Evolutionary conservation across 2,113 vertebrate species (phyloP).

Genomic region (Siniperca chuatsi): DNA sequence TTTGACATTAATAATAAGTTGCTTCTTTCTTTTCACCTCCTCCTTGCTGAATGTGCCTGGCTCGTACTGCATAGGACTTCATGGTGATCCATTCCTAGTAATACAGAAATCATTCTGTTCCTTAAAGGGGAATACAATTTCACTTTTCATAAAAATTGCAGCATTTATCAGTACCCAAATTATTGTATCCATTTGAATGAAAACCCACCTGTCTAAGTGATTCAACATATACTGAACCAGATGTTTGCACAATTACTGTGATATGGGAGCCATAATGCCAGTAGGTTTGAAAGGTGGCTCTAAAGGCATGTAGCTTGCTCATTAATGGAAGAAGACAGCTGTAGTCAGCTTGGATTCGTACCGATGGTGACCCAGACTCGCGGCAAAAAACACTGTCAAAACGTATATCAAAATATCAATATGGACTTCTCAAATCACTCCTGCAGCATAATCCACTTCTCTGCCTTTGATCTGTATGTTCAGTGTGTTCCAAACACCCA

Average conservation of each 20-base stretch:
- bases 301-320: background rate
- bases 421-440: background rate
- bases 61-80: background rate
- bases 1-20: slow-evolving; percentile 38
- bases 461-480: background rate
- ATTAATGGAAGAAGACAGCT: background rate
- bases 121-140: background rate
- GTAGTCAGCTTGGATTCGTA: background rate
- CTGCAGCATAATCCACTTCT: background rate
- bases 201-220: background rate
- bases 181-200: background rate
- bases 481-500: background rate
- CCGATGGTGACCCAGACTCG: background rate
- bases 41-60: background rate
- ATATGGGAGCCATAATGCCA: background rate
- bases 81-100: background rate
- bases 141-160: background rate
- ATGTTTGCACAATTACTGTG: background rate
- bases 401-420: background rate
- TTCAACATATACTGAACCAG: background rate
- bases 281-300: background rate
- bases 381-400: background rate
- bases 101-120: background rate
- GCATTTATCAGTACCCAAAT: background rate
- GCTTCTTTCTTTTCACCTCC: background rate